phyloP scores from a whole-genome alignment of 2,797 vertebrate genomes.

The Brachyalestes nurse region DNA sequence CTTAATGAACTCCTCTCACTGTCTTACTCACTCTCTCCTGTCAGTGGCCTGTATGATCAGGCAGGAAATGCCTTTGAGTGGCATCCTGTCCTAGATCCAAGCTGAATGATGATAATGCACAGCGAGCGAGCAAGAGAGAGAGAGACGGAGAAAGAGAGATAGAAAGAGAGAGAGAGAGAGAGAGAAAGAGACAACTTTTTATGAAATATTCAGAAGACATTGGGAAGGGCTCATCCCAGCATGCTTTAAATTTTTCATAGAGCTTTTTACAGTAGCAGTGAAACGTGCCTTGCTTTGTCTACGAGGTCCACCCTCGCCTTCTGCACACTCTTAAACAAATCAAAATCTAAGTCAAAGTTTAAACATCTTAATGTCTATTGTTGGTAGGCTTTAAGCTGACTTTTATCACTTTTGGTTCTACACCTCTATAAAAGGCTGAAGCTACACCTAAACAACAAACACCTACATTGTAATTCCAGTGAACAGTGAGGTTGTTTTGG shows the following conservation, averaged over 20 bases:
- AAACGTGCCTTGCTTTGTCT: slow-evolving; percentile 4
- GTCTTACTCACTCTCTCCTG: slow-evolving; percentile 55
- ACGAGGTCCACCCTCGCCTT: slow-evolving; percentile 6
- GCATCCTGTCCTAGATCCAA: slow-evolving; percentile 46
- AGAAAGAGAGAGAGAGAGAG: background rate
- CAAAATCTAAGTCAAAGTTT: background rate
- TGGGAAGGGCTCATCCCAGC: slow-evolving; percentile 61
- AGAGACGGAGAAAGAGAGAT: no score
- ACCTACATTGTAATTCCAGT: background rate
- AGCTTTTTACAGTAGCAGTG: slow-evolving; percentile 23
- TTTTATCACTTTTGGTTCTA: background rate
- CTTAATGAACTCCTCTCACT: slow-evolving; percentile 25
- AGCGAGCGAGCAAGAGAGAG: background rate
- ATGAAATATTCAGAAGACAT: slow-evolving; percentile 76
- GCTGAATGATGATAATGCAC: slow-evolving; percentile 30
- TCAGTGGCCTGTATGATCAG: slow-evolving; percentile 8
- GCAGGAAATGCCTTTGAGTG: slow-evolving; percentile 29
- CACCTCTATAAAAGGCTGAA: background rate
- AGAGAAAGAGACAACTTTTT: slow-evolving; percentile 52
- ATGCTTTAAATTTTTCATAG: slow-evolving; percentile 62
- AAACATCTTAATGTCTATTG: background rate
- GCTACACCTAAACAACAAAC: background rate
- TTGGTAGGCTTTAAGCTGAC: background rate
- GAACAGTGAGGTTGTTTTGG: background rate
- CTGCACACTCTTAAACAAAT: background rate